Evolutionary conservation across 2,888 invertebrate species (phyloP).

Genomic region (Nymphalis urticae): DNA sequence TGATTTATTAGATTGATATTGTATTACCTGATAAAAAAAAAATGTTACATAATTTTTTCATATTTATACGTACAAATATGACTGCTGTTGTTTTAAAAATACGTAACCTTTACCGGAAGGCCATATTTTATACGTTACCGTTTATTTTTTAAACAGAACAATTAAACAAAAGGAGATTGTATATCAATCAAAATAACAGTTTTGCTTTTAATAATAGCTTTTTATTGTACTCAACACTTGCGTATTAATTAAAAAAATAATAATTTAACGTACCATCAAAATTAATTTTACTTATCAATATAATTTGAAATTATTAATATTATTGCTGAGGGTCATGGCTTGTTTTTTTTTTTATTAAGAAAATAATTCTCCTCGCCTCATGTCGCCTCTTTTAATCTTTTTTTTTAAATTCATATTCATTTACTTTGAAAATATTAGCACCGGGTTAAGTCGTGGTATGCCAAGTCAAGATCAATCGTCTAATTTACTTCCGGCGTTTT

Average conservation of each 20-base stretch:
- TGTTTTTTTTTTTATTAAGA: too few species aligned
- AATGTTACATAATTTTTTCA: not conserved
- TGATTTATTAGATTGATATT: too few species aligned
- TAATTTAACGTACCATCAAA: too few species aligned
- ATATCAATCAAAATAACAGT: constrained; percentile 25
- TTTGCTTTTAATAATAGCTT: not conserved
- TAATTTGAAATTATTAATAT: too few species aligned
- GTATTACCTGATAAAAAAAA: too few species aligned
- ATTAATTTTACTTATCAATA: too few species aligned
- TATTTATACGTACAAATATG: not conserved
- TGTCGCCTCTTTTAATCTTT: too few species aligned
- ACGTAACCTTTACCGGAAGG: constrained; percentile 26
- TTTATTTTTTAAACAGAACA: constrained; percentile 16
- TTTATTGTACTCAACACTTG: too few species aligned
- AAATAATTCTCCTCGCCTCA: too few species aligned
- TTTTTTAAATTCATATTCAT: too few species aligned
- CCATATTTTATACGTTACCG: not conserved
- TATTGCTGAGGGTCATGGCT: too few species aligned
- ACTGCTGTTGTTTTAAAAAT: constrained; percentile 5
- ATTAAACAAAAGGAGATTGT: constrained; percentile 31
- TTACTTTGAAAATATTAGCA: not conserved
- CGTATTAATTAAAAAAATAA: too few species aligned
- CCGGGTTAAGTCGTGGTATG: not conserved
- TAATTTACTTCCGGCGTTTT: constrained; percentile 42
- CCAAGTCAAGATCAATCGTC: constrained; percentile 37